phyloP scores from a whole-genome alignment of 1,140 invertebrate species.

The Drosophila varians region DNA sequence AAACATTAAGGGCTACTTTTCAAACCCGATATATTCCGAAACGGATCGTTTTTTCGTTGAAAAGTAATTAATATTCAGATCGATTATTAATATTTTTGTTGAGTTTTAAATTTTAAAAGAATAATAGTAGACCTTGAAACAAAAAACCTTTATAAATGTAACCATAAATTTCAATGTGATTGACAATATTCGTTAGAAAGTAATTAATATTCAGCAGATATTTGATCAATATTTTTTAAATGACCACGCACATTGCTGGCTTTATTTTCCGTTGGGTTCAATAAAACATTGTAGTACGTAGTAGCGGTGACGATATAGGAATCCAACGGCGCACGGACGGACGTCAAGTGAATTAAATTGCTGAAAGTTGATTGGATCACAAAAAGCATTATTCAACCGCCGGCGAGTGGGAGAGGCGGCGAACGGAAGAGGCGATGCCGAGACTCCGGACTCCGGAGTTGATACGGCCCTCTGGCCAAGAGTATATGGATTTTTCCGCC shows the following conservation, averaged over 20 bases:
- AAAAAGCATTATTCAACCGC: conserved; percentile 81
- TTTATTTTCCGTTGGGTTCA: conserved; percentile 49
- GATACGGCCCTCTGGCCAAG: conserved; percentile 7
- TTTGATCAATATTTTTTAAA: conserved; percentile 10
- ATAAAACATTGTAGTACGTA: conserved; percentile 67
- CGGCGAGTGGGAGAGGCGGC: conserved; percentile 23
- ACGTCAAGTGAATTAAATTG: conserved; percentile 80
- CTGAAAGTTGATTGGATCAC: conserved; percentile 77
- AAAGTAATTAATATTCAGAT: too few relatives aligned
- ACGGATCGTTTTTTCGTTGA: too few relatives aligned
- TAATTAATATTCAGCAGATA: conserved; percentile 3
- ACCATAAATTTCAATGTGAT: background rate
- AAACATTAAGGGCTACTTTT: background rate
- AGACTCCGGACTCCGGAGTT: conserved; percentile 56
- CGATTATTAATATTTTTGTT: too few relatives aligned
- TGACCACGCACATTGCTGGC: conserved; percentile 18
- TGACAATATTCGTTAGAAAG: background rate
- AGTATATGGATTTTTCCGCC: conserved; percentile 2
- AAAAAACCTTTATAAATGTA: too few relatives aligned
- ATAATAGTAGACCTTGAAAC: too few relatives aligned
- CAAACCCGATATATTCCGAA: background rate
- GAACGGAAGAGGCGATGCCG: conserved; percentile 47
- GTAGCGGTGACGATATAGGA: conserved; percentile 38
- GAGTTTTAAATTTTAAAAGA: too few relatives aligned
- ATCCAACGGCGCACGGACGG: conserved; percentile 48